Evolutionary conservation across 2,797 vertebrate genomes (phyloP), one percentile per base, ranked within the genome.

Genomic region (Tauraco hartlaubi): DNA sequence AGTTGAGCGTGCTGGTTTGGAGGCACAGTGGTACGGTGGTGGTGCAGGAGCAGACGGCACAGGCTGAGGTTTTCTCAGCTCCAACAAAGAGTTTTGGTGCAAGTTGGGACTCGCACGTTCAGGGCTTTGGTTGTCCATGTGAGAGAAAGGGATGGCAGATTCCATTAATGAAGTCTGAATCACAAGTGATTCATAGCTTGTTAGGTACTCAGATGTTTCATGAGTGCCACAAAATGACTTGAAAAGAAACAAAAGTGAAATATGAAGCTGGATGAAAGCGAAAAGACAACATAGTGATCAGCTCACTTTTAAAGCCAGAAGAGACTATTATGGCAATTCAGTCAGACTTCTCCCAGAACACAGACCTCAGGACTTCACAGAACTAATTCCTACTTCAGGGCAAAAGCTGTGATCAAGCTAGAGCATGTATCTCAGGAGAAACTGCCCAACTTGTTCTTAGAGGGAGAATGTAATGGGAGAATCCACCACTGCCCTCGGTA

Each of bases 161-260:
- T 80, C 54, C 3, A 7, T 48, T 79, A 59, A 73, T 35, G 15
- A 63, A 92, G 14, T 62, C 63, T 92, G 92, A 90, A 85, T 95
- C 43, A 91, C 74, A 85, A 95, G 39, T 92, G 72, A 91, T 91
- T 95, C 95, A 92, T 44, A 95, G 78, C 44, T 80, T 92, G 52
- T 55, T 64, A 77, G 37, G 44, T 48, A 59, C 64, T 96, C 31
- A 66, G 35, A 59, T 85, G 41, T 43, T 90, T 93, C 84, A 62
- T 22, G 71, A 93, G 41, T 80, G 35, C 37, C 46, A 80, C 83
- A 90, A 94, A 87, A 85, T 15, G 2, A 78, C 73, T 88, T 81
- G 66, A 92, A 94, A 95, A 77, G 66, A 80, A 93, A 64, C 51
- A 91, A 85, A 92, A 76, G 44, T 88, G 48, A 90, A 92, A 90